Evolutionary conservation across 2,797 vertebrate species (phyloP), one percentile per base, ranked within the genome.

Genomic region (Pangasius sanitwongsei): DNA sequence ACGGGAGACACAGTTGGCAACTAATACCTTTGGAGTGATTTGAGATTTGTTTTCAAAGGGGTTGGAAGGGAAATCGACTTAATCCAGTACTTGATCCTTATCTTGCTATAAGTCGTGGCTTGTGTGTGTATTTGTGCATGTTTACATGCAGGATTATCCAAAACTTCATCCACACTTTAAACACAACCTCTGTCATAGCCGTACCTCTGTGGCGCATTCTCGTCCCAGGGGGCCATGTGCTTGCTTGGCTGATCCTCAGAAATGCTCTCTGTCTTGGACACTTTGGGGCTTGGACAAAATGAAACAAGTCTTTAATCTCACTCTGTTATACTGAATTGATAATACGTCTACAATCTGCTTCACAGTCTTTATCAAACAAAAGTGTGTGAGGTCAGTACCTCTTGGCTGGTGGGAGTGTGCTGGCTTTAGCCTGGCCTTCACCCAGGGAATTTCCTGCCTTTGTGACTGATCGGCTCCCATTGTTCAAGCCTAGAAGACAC

Each of bases 191-290:
- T 34, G 16, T 69, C 2, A 53, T 48, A 69, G 2, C 16, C 5
- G 63, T 96, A 97, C 97, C 97, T 97, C 86, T 96, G 96, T 16
- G 94, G 94, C 48, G 94, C 94, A 23, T 96, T 97, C 93, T 97
- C 97, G 85, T 97, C 96, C 97, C 97, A 98, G 0, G 96, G 97
- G 89, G 94, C 92, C 0, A 92, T 94, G 92, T 94, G 92, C 93
- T 95, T 97, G 91, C 93, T 95, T 93, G 95, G 96, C 93, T 96
- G 96, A 85, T 93, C 94, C 91, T 96, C 95, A 88, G 96, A 94
- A 83, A 95, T 96, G 85, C 94, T 95, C 90, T 97, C 96, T 92
- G 93, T 93, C 95, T 96, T 97, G 91, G 93, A 92, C 90, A 95
- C 95, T 94, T 96, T 97, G 89, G 96, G 96, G 93, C 97, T 97